Evolutionary conservation across 2,797 vertebrate species (phyloP), one percentile per base, ranked within the genome.

Genomic region (Urophycis tenuis): DNA sequence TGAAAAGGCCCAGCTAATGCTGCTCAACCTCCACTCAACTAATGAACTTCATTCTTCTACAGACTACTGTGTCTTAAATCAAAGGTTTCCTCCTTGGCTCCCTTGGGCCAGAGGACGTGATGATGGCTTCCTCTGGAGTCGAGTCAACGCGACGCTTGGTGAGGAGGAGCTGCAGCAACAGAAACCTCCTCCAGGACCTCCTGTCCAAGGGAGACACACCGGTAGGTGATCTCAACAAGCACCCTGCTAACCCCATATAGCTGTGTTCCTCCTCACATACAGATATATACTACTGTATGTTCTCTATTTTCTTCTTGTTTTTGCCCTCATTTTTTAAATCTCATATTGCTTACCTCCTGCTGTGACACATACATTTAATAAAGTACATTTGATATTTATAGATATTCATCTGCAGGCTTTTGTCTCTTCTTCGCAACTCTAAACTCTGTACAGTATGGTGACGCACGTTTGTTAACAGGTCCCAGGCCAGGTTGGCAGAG

Each of bases 121-220:
- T 29, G n/a, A 67, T 25, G 60, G 60, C 22, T 2, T 60, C n/a
- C 10, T 60, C 53, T 60, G 60, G 60, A 29, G n/a, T 25, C n/a
- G 60, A 25, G 9, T 67, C 60, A 11, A 2, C n/a, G 4, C 60
- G 60, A 12, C 60, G 25, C 60, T 8, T n/a, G 22, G 2, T 25
- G 22, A 60, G 53, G 60, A 30, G n/a, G n/a, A 25, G 6, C 60
- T 0, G 10, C n/a, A 88, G 86, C 88, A 92, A 91, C 81, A 64
- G 83, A 60, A 81, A 79, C 64, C 82, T 90, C 25, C 86, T 92
- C 7, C 89, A 89, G 80, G 88, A 92, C 64, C 78, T 92, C 30
- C 32, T 86, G 12, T 77, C 82, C 53, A 84, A 79, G 80, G 84
- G 85, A 82, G 85, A 86, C 17, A 83, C 86, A 49, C 86, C 88